Evolutionary conservation across 2,797 vertebrate genomes (phyloP).

Genomic region (Chlorospingus semifuscus): DNA sequence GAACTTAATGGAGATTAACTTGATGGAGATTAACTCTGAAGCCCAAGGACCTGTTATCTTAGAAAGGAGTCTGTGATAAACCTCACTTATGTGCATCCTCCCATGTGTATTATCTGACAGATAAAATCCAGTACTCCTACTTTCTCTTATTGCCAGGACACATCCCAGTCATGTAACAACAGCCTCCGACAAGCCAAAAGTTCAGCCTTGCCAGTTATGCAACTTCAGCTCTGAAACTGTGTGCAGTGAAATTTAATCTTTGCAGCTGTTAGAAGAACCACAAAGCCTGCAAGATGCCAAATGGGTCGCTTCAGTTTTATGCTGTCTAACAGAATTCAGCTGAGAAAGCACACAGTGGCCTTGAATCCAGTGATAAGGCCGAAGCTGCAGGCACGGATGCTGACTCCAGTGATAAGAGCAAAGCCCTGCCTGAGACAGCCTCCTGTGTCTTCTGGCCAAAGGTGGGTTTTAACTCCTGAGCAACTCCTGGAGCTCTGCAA

Average conservation of each 20-base stretch:
- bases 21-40: not conserved
- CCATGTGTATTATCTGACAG: not conserved
- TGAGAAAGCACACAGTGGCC: not conserved
- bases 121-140: not conserved
- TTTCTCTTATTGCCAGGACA: not conserved
- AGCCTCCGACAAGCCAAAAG: not conserved
- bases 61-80: not conserved
- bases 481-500: not conserved
- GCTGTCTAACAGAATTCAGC: not conserved
- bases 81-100: not conserved
- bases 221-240: not conserved
- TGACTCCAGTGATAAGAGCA: not conserved
- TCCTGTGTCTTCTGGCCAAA: not conserved
- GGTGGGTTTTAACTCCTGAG: not conserved
- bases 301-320: not conserved
- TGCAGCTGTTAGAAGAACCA: not conserved
- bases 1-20: not conserved
- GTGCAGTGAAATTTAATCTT: not conserved
- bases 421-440: not conserved
- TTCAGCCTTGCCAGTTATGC: not conserved
- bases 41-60: not conserved
- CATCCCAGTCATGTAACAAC: not conserved
- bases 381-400: accelerated
- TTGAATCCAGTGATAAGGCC: not conserved
- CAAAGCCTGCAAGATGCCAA: not conserved